phyloP scores from a whole-genome alignment of 2,888 invertebrate genomes.

The Orchestes rusci region DNA sequence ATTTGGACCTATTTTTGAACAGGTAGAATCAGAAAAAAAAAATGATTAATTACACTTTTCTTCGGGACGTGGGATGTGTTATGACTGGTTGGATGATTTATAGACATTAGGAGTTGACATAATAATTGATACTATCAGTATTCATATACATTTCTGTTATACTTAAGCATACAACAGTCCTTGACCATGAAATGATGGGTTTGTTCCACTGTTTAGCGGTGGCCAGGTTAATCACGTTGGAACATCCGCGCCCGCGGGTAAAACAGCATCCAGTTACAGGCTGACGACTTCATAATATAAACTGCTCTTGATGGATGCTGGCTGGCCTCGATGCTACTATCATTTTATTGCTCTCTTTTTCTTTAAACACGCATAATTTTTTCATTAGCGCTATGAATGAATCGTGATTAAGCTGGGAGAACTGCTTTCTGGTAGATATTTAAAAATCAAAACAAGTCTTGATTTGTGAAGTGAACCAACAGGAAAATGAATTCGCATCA shows the following conservation, averaged over 20 bases:
- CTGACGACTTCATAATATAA: constrained; percentile 20
- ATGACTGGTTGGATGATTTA: too few relatives aligned
- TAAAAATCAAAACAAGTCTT: constrained; percentile 14
- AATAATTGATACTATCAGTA: too few relatives aligned
- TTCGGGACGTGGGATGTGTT: too few relatives aligned
- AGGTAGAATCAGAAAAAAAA: too few relatives aligned
- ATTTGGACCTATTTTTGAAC: too few relatives aligned
- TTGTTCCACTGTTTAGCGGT: constrained; percentile 11
- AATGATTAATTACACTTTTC: too few relatives aligned
- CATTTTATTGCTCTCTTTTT: constrained; percentile 11
- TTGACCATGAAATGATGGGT: background rate
- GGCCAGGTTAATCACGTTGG: constrained; percentile 25
- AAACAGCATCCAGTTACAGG: constrained; percentile 22
- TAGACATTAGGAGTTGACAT: too few relatives aligned
- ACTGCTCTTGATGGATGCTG: constrained; percentile 21
- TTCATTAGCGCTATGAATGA: constrained; percentile 16
- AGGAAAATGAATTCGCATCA: constrained; percentile 13
- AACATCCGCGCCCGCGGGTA: constrained; percentile 31
- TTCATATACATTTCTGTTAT: too few relatives aligned
- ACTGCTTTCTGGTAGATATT: constrained; percentile 12
- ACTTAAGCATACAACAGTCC: too few relatives aligned
- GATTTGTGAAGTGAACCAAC: constrained; percentile 11
- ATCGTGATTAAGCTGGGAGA: constrained; percentile 11
- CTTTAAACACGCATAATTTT: constrained; percentile 6
- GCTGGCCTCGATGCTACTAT: constrained; percentile 6